Base-by-base conservation (phyloP, 1,140 invertebrate genomes). In the Listronotus oregonensis region DNA sequence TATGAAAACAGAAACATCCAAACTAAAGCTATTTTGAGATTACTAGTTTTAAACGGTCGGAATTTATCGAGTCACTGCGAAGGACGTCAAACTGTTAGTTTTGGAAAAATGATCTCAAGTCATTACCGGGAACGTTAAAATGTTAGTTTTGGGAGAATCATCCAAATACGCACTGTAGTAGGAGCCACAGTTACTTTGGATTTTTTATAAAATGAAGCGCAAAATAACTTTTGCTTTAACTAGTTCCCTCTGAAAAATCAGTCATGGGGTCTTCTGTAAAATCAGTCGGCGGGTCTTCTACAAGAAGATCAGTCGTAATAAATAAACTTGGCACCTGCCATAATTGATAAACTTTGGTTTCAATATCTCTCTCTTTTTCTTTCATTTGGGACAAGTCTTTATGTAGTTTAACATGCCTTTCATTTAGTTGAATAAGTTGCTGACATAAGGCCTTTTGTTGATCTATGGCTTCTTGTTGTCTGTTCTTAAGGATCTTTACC, bases 271-370 rank as follows among this genome's bases (percentile, higher is more conserved):
- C 64, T 46, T 73, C 69, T 42, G 52, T 63, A 15, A 51, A 59
- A 58, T 73, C 67, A 15, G 59, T 55, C 18, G 39, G 32, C 9
- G 50, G 42, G 40, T 66, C 66, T 11, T 58, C 39, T n/a, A 18
- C 1, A 61, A 56, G 64, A 42, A 74, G 62, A 49, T 75, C 72
- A 37, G 61, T 69, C 17, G 77, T 73, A 64, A 77, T 67, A 65
- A 77, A 78, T 64, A 69, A 75, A 60, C 77, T 79, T 14, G 78
- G 77, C 6, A 79, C 73, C 51, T 76, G 72, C 75, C 73, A 79
- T 14, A 79, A 66, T 47, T 74, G 68, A 34, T 69, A 73, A 17
- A 78, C 69, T 31, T 70, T 69, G 9, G 66, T 62, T 64, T 79
- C 75, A 47, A 78, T 69, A 21, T 71, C 67, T 56, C 66, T 74